phyloP scores from a whole-genome alignment of 2,113 vertebrate species.

The Cyanoderma ruficeps region DNA sequence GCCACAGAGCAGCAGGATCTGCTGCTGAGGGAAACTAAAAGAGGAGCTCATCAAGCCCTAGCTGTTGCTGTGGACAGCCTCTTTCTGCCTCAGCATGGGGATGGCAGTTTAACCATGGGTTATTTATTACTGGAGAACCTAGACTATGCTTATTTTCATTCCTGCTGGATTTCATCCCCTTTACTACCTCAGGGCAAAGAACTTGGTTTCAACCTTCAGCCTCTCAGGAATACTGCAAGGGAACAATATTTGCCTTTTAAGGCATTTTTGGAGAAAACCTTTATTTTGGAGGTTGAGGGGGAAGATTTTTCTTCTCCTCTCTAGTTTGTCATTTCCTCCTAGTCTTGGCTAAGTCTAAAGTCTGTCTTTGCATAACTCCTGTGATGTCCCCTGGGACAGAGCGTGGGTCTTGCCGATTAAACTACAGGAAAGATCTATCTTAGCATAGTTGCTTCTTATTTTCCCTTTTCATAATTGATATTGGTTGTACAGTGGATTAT shows the following conservation, averaged over 20 bases:
- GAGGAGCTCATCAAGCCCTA: background rate
- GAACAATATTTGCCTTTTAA: background rate
- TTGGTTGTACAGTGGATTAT: background rate
- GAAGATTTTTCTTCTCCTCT: background rate
- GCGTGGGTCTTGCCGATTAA: accelerated
- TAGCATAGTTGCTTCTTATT: background rate
- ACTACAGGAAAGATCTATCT: background rate
- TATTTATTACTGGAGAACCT: background rate
- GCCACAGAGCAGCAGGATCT: background rate
- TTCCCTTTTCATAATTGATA: background rate
- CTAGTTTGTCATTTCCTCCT: background rate
- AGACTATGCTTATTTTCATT: background rate
- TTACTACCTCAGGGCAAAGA: background rate
- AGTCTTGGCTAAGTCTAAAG: background rate
- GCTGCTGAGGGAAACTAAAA: background rate
- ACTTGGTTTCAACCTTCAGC: background rate
- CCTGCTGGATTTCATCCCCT: background rate
- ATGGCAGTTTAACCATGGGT: background rate
- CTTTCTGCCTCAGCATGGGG: background rate
- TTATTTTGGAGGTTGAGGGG: accelerated
- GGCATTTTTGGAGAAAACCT: background rate
- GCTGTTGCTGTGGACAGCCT: background rate
- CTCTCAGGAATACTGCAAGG: background rate
- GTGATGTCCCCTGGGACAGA: background rate
- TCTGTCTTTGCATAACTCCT: background rate